Percentiles rank a stretch among this genome's conserved stretches.
Evolutionary conservation across 2,888 invertebrate species (phyloP).

Genomic region (Fabriciana adippe): DNA sequence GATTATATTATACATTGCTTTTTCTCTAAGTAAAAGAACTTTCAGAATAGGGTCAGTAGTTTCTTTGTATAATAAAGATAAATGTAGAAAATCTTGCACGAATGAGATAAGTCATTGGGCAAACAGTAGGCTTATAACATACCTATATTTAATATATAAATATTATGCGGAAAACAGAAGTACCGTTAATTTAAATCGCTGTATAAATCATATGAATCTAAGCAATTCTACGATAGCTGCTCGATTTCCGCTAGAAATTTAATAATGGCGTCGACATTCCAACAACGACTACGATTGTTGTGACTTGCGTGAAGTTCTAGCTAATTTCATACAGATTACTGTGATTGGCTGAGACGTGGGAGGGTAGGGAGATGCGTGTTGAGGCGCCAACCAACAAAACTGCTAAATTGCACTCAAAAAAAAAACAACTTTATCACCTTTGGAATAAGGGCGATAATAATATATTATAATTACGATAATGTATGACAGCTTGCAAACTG

Average conservation of each 20-base stretch:
- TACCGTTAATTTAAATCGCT: neutral
- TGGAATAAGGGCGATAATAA: conserved; percentile 10
- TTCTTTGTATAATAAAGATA: too few species aligned
- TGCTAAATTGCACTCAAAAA: neutral
- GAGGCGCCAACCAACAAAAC: conserved; percentile 51
- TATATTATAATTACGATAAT: conserved; percentile 6
- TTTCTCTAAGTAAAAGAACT: too few species aligned
- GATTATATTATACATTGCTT: too few species aligned
- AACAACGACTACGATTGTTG: conserved; percentile 54
- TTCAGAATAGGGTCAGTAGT: too few species aligned
- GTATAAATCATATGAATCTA: conserved; percentile 12
- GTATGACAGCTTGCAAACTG: conserved; percentile 46
- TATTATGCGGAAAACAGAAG: neutral
- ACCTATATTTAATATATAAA: neutral
- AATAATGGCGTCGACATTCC: conserved; percentile 49
- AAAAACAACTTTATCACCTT: neutral
- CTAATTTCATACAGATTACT: conserved; percentile 66
- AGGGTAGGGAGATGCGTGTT: conserved; percentile 47
- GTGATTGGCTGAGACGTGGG: conserved; percentile 61
- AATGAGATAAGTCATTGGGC: too few species aligned
- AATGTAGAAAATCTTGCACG: too few species aligned
- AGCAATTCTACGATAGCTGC: conserved; percentile 11
- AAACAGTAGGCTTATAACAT: too few species aligned
- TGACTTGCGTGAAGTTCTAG: conserved; percentile 58
- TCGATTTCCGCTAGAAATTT: conserved; percentile 30